These are phyloP conservation scores for Stegodyphus dumicola DNA, from an alignment of 1,140 invertebrate genomes.

Conservation along the genomic window DNA sequence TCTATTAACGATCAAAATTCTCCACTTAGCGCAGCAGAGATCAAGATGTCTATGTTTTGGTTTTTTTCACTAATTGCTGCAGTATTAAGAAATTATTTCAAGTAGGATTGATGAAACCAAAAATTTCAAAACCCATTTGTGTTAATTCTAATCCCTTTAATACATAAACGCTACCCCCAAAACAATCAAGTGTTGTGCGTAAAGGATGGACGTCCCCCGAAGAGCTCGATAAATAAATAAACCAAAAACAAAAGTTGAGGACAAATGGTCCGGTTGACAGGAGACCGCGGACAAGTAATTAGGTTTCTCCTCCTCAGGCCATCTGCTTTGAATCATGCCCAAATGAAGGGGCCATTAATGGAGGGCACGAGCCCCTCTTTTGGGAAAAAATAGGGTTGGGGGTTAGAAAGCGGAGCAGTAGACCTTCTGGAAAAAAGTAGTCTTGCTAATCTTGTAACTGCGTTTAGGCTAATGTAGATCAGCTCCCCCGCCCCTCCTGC, in stretches of 20 bases:
- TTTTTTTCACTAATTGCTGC: no score
- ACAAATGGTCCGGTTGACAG: constrained; percentile 46
- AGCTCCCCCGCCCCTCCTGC: background rate
- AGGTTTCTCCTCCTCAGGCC: constrained; percentile 38
- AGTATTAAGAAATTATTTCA: no score
- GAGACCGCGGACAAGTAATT: constrained; percentile 46
- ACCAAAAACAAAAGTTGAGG: background rate
- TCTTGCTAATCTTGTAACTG: constrained; percentile 46
- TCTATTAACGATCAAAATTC: no score
- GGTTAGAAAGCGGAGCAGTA: background rate
- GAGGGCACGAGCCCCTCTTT: constrained; percentile 36
- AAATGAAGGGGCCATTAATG: constrained; percentile 49
- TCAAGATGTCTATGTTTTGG: no score
- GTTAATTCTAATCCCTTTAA: no score
- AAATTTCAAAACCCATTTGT: no score
- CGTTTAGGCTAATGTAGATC: constrained; percentile 28
- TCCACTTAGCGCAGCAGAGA: no score
- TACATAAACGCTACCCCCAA: no score
- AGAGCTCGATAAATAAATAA: background rate
- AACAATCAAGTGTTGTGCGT: no score
- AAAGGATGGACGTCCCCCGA: no score
- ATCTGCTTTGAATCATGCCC: constrained; percentile 51
- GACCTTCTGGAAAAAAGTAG: background rate
- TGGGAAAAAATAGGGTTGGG: no score
- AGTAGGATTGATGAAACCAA: no score